Evolutionary conservation across 2,888 invertebrate genomes (phyloP), one percentile per base, ranked within the genome.

Genomic region (Rhagium mordax): DNA sequence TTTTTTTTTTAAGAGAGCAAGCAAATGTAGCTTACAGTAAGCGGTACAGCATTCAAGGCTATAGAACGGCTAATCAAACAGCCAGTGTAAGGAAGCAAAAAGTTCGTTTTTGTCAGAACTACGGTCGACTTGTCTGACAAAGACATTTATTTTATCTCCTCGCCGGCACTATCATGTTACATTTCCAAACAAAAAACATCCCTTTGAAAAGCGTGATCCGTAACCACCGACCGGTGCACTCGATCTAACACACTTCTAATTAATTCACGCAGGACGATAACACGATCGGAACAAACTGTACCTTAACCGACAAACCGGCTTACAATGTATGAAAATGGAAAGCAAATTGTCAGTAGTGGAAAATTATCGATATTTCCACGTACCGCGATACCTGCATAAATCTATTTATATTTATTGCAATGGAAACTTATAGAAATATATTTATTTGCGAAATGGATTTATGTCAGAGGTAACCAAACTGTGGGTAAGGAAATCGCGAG

Each of bases 361-460:
- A 60, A 71, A 71, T 61, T 66, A 71, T 71, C 20, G 71, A 71
- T 47, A 59, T 66, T 67, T 71, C 41, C 20, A 71, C 51, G 51
- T 53, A 65, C 60, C 15, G 55, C 66, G 41, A 51, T 51, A 53
- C 66, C 66, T 66, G 60, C 60, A 71, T 60, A 65, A 71, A 71
- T 66, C 57, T 61, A 67, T 67, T 57, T 57, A 21, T 55, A 57
- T 57, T 57, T 67, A 67, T 67, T 67, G 67, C 57, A 67, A 55
- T 57, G 15, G 8, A 29, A 67, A 24, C 65, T 53, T 20, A 67
- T 55, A 21, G 57, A 59, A 33, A 29, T 33, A 33, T 33, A 41
- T 53, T 33, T 67, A 47, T 18, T 24, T 33, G 55, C 67, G 67
- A 67, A 51, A 67, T 47, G 29, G 29, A 13, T 47, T 57, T 57